Percentiles rank a stretch among this genome's conserved stretches.
phyloP scores from a whole-genome alignment of 2,888 invertebrate species.

The Ochropacha duplaris region DNA sequence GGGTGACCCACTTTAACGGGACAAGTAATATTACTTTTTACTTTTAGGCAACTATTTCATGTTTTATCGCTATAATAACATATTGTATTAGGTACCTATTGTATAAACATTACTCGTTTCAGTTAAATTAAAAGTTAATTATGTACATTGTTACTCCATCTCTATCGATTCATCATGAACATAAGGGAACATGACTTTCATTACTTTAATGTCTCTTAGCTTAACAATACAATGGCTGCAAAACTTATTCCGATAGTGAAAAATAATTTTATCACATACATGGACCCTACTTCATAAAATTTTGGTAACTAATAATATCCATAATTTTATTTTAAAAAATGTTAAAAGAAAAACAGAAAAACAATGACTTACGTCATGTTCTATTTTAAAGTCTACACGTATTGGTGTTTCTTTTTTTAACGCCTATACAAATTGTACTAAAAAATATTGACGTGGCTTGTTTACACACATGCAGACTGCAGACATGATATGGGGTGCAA shows the following conservation, averaged over 20 bases:
- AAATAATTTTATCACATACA: too few species aligned
- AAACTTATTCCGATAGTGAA: too few species aligned
- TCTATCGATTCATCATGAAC: background rate
- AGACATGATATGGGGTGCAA: too few species aligned
- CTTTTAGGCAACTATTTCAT: slow-evolving; percentile 83
- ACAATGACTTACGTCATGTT: slow-evolving; percentile 62
- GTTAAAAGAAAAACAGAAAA: slow-evolving; percentile 46
- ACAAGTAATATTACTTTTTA: slow-evolving; percentile 84
- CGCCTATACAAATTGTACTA: slow-evolving; percentile 50
- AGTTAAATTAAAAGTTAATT: slow-evolving; percentile 33
- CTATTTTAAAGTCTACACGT: slow-evolving; percentile 64
- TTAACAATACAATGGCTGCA: too few species aligned
- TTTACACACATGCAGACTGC: slow-evolving; percentile 27
- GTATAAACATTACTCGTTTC: slow-evolving; percentile 48
- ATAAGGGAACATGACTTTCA: background rate
- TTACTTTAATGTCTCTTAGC: too few species aligned
- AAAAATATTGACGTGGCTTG: slow-evolving; percentile 63
- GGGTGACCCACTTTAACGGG: slow-evolving; percentile 83
- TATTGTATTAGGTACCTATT: slow-evolving; percentile 56
- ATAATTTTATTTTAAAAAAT: background rate
- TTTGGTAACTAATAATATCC: too few species aligned
- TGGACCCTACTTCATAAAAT: too few species aligned
- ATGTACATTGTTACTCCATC: background rate
- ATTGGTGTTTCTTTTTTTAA: too few species aligned
- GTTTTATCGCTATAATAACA: slow-evolving; percentile 80